Conservation (phyloP, 2,113 vertebrate genomes). For the Conger conger region DNA sequence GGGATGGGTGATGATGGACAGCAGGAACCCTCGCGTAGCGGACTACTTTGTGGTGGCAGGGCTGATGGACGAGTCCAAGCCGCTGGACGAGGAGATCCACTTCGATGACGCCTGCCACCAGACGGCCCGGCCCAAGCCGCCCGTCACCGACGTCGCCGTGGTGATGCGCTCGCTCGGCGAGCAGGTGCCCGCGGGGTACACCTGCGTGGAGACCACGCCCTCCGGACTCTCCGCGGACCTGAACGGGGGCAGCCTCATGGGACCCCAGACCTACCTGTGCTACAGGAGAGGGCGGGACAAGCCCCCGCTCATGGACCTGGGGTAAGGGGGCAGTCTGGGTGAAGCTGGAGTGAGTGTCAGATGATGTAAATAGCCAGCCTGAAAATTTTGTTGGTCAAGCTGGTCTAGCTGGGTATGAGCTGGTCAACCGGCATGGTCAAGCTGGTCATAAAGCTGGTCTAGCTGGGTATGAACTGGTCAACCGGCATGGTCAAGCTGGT, state of each 20-base stretch:
- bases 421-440: too few relatives aligned
- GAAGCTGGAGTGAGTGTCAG: too few relatives aligned
- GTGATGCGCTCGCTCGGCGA: slow-evolving; percentile 93
- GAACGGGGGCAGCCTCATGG: slow-evolving; percentile 91
- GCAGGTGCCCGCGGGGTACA: slow-evolving; percentile 87
- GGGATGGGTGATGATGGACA: slow-evolving; percentile 95
- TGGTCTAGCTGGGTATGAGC: too few relatives aligned
- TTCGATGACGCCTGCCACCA: slow-evolving; percentile 88
- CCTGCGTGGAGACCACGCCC: slow-evolving; percentile 88
- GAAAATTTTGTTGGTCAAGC: too few relatives aligned
- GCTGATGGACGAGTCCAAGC: slow-evolving; percentile 87
- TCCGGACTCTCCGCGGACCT: slow-evolving; percentile 93
- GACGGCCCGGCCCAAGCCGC: slow-evolving; percentile 85
- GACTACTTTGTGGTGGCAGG: slow-evolving; percentile 99
- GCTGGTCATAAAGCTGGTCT: too few relatives aligned
- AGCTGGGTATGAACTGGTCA: too few relatives aligned
- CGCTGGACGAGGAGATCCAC: slow-evolving; percentile 92
- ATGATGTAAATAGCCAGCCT: too few relatives aligned
- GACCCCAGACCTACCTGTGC: slow-evolving; percentile 92
- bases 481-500: too few relatives aligned
- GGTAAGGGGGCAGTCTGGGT: slow-evolving; percentile 72
- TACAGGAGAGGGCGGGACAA: slow-evolving; percentile 95
- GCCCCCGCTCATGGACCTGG: slow-evolving; percentile 93
- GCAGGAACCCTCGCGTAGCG: slow-evolving; percentile 94
- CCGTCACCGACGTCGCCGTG: slow-evolving; percentile 92